These are phyloP conservation scores for Drosophila bunnanda DNA, from an alignment of 2,888 invertebrate species.

Conservation along the genomic window DNA sequence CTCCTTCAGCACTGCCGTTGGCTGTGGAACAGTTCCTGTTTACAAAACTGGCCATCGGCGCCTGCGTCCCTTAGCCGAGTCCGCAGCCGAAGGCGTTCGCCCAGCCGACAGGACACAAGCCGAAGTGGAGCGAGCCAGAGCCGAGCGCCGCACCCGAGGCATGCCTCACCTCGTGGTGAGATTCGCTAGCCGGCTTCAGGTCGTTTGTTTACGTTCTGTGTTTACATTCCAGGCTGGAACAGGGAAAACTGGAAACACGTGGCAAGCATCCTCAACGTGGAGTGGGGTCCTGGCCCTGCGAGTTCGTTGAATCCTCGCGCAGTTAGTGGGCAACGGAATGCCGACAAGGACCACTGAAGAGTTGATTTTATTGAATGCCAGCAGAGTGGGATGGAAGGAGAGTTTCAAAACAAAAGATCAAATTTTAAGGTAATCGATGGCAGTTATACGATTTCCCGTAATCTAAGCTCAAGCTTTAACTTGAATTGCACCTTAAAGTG, in stretches of 20 bases:
- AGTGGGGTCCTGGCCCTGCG: neutral
- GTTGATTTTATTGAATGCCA: constrained; percentile 16
- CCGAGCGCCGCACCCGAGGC: neutral
- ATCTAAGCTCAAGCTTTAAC: neutral
- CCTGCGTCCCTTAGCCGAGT: constrained; percentile 49
- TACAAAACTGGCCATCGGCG: constrained; percentile 60
- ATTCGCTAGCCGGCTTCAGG: constrained; percentile 53
- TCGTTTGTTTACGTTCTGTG: constrained; percentile 77
- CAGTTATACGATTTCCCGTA: neutral
- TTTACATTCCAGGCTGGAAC: constrained; percentile 66
- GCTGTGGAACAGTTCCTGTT: constrained; percentile 64
- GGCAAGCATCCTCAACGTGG: constrained; percentile 6
- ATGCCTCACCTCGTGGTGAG: constrained; percentile 54
- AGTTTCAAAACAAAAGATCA: constrained; percentile 19
- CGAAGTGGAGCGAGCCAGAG: constrained; percentile 7
- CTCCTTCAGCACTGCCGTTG: constrained; percentile 56
- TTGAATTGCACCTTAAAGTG: neutral
- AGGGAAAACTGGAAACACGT: constrained; percentile 17
- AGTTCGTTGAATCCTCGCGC: constrained; percentile 24
- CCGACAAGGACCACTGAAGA: constrained; percentile 31
- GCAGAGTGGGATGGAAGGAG: neutral
- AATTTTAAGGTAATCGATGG: constrained; percentile 4
- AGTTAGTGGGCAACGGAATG: constrained; percentile 23
- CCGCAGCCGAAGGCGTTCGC: constrained; percentile 11
- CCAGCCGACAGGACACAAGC: constrained; percentile 7